Conservation (phyloP, 2,888 invertebrate genomes). For the Hirtodrosophila histrioides region DNA sequence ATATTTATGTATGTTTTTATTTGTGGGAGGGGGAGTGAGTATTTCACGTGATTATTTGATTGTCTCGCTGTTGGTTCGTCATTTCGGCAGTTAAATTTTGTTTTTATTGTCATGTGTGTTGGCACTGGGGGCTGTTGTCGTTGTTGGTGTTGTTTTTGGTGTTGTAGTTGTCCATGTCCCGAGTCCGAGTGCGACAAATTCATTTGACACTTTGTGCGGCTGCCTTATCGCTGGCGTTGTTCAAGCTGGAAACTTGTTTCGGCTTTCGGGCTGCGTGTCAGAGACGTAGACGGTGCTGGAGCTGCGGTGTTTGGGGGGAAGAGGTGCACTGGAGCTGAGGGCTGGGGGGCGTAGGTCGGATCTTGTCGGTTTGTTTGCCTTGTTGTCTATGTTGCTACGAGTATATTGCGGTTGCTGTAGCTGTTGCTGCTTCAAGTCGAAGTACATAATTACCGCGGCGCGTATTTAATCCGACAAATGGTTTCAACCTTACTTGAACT, state of each 20-base stretch:
- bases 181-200: slow-evolving; percentile 74
- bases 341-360: slow-evolving; percentile 45
- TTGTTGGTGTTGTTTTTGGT: slow-evolving; percentile 13
- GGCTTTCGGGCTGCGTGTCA: slow-evolving; percentile 49
- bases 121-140: slow-evolving; percentile 5
- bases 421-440: slow-evolving; percentile 50
- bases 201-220: slow-evolving; percentile 76
- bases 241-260: slow-evolving; percentile 70
- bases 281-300: slow-evolving; percentile 12
- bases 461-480: slow-evolving; percentile 81
- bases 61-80: slow-evolving; percentile 37
- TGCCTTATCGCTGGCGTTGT: slow-evolving; percentile 69
- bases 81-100: slow-evolving; percentile 54
- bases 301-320: slow-evolving; percentile 7
- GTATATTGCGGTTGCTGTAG: slow-evolving; percentile 40
- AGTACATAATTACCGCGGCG: slow-evolving; percentile 81
- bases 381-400: slow-evolving; percentile 62
- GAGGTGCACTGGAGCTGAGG: background rate
- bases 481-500: slow-evolving; percentile 81
- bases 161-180: slow-evolving; percentile 48
- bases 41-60: slow-evolving; percentile 62
- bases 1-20: background rate
- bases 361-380: slow-evolving; percentile 74
- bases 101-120: slow-evolving; percentile 26
- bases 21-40: slow-evolving; percentile 26